Evolutionary conservation across 2,888 invertebrate species (phyloP).

Genomic region (Meteorus cinctellus): DNA sequence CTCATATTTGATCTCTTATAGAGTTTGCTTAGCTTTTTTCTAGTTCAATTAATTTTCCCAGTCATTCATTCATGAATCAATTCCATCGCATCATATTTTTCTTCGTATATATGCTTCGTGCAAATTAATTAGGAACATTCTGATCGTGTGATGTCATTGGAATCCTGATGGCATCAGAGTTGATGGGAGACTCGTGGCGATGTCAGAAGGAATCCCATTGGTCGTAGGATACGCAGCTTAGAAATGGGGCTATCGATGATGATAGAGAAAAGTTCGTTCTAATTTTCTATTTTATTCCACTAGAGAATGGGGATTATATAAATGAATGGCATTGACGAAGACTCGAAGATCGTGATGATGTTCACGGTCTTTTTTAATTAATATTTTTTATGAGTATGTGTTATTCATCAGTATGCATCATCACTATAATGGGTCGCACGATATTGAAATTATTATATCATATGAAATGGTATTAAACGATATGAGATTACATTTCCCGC

Average conservation of each 20-base stretch:
- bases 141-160: conserved; percentile 12
- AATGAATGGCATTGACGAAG: not conserved
- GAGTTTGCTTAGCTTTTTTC: not conserved
- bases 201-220: not conserved
- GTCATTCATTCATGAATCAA: not conserved
- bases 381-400: not conserved
- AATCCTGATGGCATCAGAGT: not conserved
- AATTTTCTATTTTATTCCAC: conserved; percentile 50
- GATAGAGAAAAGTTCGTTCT: conserved; percentile 46
- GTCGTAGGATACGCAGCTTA: conserved; percentile 12
- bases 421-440: too few relatives aligned
- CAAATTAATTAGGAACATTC: conserved; percentile 13
- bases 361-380: not conserved
- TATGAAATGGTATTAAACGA: too few relatives aligned
- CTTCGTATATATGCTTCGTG: not conserved
- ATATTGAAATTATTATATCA: too few relatives aligned
- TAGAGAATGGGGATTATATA: conserved; percentile 26
- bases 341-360: not conserved
- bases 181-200: not conserved
- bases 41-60: not conserved
- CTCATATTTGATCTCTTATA: not conserved
- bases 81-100: not conserved
- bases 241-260: conserved; percentile 41
- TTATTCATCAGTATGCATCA: not conserved
- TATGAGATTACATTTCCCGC: too few relatives aligned